A percentile compares a stretch with the other conserved stretches of the same genome.
Conservation (phyloP, 2,888 invertebrate genomes). For the Ichneumoninae sp. region DNA sequence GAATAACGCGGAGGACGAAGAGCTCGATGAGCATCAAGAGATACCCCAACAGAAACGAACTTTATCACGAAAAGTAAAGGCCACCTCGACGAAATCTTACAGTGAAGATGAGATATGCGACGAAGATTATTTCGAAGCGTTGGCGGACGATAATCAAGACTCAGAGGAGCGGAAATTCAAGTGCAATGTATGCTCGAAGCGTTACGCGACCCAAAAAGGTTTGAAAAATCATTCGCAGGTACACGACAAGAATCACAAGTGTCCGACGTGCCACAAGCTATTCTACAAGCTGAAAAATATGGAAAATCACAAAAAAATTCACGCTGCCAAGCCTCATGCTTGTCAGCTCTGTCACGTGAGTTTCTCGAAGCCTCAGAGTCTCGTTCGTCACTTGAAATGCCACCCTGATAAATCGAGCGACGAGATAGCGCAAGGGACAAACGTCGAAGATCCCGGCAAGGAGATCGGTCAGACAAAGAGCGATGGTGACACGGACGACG, state of each 20-base stretch:
- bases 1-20: slow-evolving; percentile 9
- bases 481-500: slow-evolving; percentile 78
- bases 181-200: slow-evolving; percentile 79
- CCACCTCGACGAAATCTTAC: slow-evolving; percentile 72
- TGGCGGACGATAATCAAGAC: slow-evolving; percentile 70
- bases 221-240: slow-evolving; percentile 80
- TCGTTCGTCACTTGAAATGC: slow-evolving; percentile 78
- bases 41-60: slow-evolving; percentile 73
- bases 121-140: slow-evolving; percentile 55
- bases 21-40: slow-evolving; percentile 42
- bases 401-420: slow-evolving; percentile 67
- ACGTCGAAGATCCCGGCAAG: slow-evolving; percentile 63
- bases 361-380: slow-evolving; percentile 78
- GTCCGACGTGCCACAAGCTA: slow-evolving; percentile 78
- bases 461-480: slow-evolving; percentile 70
- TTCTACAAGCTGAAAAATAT: slow-evolving; percentile 80
- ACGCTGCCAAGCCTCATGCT: slow-evolving; percentile 77
- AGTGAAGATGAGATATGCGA: slow-evolving; percentile 74
- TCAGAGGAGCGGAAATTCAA: slow-evolving; percentile 76
- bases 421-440: slow-evolving; percentile 71
- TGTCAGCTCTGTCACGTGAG: slow-evolving; percentile 79
- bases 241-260: slow-evolving; percentile 81
- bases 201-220: slow-evolving; percentile 80
- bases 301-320: slow-evolving; percentile 79
- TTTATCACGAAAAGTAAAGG: slow-evolving; percentile 76